Evolutionary conservation across 2,888 invertebrate species (phyloP).

Genomic region (Ectemnius continuus): DNA sequence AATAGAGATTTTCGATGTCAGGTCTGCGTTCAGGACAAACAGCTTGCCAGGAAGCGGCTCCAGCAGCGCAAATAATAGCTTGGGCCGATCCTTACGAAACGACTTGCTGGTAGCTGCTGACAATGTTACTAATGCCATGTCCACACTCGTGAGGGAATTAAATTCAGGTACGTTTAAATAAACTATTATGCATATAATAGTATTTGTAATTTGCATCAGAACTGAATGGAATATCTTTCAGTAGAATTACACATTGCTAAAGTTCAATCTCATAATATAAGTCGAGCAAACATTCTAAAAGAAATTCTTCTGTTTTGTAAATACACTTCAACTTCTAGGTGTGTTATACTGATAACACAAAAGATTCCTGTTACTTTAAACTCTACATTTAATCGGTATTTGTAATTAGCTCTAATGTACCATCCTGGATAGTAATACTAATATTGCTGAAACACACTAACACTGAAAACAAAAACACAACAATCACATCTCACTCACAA

Average conservation of each 20-base stretch:
- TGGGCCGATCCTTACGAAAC: constrained; percentile 85
- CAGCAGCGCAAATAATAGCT: constrained; percentile 76
- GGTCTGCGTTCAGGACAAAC: constrained; percentile 78
- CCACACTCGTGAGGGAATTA: constrained; percentile 95
- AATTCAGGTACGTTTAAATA: constrained; percentile 86
- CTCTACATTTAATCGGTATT: no score
- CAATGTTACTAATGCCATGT: constrained; percentile 98
- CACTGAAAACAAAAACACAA: no score
- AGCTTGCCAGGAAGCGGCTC: constrained; percentile 76
- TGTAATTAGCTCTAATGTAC: no score
- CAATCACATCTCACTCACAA: no score
- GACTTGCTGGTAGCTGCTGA: constrained; percentile 97
- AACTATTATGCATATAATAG: constrained; percentile 25
- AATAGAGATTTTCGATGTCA: constrained; percentile 77
- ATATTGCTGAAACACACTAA: no score
- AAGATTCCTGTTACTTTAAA: no score
- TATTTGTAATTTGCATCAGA: constrained; percentile 40
- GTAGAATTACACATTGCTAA: constrained; percentile 52
- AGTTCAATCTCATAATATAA: constrained; percentile 22
- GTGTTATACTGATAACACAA: no score
- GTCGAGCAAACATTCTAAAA: constrained; percentile 40
- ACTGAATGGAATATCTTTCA: constrained; percentile 51
- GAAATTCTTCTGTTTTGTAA: not conserved
- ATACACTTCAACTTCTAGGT: constrained; percentile 1
- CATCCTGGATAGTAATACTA: no score